Evolutionary conservation across 2,113 vertebrate genomes (phyloP).

Genomic region (Callopanchax toddi): DNA sequence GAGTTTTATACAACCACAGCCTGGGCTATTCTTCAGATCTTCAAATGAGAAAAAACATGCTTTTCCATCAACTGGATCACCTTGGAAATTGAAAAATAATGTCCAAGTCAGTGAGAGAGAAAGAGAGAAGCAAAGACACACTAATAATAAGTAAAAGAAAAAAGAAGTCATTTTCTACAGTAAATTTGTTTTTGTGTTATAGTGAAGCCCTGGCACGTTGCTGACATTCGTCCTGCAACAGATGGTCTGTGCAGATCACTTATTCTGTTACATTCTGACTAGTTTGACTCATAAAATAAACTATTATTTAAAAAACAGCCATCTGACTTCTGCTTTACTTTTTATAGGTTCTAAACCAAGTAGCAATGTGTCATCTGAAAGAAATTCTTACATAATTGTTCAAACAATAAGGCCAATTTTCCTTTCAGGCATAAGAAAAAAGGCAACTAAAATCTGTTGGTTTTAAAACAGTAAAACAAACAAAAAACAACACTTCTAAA

Average conservation of each 20-base stretch:
- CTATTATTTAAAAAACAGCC: too few species aligned
- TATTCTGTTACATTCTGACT: too few species aligned
- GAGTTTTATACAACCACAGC: slow-evolving; percentile 18
- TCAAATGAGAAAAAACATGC: slow-evolving; percentile 25
- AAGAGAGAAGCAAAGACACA: neutral
- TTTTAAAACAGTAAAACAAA: neutral
- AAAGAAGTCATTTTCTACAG: neutral
- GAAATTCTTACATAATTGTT: too few species aligned
- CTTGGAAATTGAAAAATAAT: slow-evolving; percentile 28
- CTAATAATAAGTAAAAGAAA: too few species aligned
- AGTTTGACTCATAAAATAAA: too few species aligned
- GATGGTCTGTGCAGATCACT: neutral
- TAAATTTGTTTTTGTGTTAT: neutral
- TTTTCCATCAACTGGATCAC: slow-evolving; percentile 28
- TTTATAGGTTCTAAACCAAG: neutral
- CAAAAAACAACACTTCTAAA: neutral
- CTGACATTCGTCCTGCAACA: neutral
- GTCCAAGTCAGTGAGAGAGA: neutral
- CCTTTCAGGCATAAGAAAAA: too few species aligned
- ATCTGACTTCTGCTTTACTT: neutral
- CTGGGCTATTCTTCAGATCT: slow-evolving; percentile 19
- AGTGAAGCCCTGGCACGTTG: neutral
- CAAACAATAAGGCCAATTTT: too few species aligned
- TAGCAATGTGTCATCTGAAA: too few species aligned
- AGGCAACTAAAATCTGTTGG: neutral